These are phyloP conservation scores for Darevskia mixta DNA, from an alignment of 2,797 vertebrate species.

Conservation along the genomic window DNA sequence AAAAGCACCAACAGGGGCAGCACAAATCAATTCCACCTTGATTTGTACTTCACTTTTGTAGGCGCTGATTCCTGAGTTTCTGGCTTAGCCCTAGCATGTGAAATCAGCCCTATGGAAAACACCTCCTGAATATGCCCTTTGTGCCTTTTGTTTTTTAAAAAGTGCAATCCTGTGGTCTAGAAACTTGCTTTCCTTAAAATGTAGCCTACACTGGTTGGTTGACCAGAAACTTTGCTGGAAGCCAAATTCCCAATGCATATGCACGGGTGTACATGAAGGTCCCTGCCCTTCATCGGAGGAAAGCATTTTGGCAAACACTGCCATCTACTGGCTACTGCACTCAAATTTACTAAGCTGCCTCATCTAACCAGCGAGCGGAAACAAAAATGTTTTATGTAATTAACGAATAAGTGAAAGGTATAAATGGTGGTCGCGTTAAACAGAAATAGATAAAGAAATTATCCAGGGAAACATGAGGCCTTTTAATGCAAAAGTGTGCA, in stretches of 20 bases:
- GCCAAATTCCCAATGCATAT: background rate
- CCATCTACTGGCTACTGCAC: slow-evolving; percentile 80
- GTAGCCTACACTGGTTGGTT: slow-evolving; percentile 10
- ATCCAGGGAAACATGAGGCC: slow-evolving; percentile 42
- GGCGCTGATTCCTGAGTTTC: background rate
- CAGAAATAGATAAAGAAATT: slow-evolving; percentile 29
- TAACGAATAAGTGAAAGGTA: slow-evolving; percentile 42
- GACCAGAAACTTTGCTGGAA: background rate
- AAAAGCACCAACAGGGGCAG: background rate
- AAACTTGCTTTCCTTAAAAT: slow-evolving; percentile 3
- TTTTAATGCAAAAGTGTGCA: slow-evolving; percentile 48
- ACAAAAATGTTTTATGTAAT: slow-evolving; percentile 39
- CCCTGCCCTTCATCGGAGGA: slow-evolving; percentile 32
- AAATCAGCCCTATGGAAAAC: no score
- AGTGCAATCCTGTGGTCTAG: slow-evolving; percentile 18
- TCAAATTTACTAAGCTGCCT: slow-evolving; percentile 36
- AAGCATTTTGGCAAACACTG: slow-evolving; percentile 65
- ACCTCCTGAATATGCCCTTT: background rate
- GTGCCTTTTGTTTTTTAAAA: background rate
- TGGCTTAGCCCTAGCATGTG: background rate
- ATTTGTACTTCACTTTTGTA: background rate
- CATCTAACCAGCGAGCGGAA: slow-evolving; percentile 42
- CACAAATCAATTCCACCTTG: background rate
- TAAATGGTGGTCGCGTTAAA: slow-evolving; percentile 40
- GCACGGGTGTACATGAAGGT: background rate